Evolutionary conservation across 2,888 invertebrate species (phyloP), one percentile per base, ranked within the genome.

Genomic region (Platycheirus rosarum): DNA sequence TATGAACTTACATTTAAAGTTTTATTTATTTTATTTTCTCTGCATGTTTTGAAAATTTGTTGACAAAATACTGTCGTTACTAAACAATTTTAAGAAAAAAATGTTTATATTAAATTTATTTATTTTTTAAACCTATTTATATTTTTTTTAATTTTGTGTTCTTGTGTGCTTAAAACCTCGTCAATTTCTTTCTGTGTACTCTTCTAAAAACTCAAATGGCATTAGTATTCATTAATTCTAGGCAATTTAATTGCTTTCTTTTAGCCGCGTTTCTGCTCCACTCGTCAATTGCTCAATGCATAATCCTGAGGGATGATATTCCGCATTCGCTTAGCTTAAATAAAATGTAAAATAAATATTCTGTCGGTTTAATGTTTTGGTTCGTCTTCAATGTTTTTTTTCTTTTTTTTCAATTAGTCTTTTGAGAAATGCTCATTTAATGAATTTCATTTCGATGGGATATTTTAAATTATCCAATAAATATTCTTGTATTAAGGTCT

Each of bases 221-320:
- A 69, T 79, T 63, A 68, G 68, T 75, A 79, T 79, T 79, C 75
- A 79, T 69, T 69, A 75, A 75, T 79, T 79, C 63, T 35, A 62
- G 35, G 35, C 46, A 69, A 69, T 69, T 79, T 79, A 75, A 79
- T 75, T 79, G 63, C 63, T 75, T 70, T 75, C 69, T 70, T 65
- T 69, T 69, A 35, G 11, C 14, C 26, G 62, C 20, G 37, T 16
- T 18, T 26, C n/a, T 57, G 14, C 53, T 18, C 48, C 13, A n/a
- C 57, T 23, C 7, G 37, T 23, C 44, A 51, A 18, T 20, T 26
- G 40, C 14, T 40, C 2, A 57, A 57, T 57, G n/a, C 9, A 37
- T 23, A n/a, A 44, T 23, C 48, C 23, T 8, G 11, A 26, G 57
- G 57, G 57, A 40, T 57, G 23, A 23, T 40, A 40, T 57, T 14